phyloP scores from a whole-genome alignment of 2,888 invertebrate genomes.

The Synergus gifuensis region DNA sequence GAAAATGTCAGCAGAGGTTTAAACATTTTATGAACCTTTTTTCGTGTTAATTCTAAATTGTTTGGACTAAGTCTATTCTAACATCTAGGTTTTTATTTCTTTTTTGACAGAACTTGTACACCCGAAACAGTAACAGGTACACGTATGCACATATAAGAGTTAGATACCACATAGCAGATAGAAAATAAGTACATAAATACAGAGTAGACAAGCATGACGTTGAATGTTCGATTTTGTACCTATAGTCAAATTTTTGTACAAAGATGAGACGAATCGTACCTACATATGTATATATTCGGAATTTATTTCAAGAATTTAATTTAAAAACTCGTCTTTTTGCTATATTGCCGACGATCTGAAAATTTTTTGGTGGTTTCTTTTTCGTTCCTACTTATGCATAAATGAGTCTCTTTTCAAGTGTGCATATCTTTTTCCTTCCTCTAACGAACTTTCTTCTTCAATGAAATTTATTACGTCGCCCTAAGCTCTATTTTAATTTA shows the following conservation, averaged over 20 bases:
- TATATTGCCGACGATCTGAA: neutral
- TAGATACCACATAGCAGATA: constrained; percentile 71
- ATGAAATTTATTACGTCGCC: neutral
- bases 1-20: constrained; percentile 44
- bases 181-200: constrained; percentile 72
- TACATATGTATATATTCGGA: neutral
- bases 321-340: neutral
- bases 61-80: constrained; percentile 67
- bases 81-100: constrained; percentile 65
- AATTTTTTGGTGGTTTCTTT: neutral
- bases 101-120: constrained; percentile 61
- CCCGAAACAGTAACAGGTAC: constrained; percentile 63
- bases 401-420: neutral
- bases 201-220: constrained; percentile 70
- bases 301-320: neutral
- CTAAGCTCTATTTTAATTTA: neutral
- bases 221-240: constrained; percentile 50
- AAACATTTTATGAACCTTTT: constrained; percentile 45
- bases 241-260: constrained; percentile 41
- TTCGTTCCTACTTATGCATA: neutral
- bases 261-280: neutral
- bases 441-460: neutral
- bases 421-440: constrained; percentile 17
- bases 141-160: constrained; percentile 74
- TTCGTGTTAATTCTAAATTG: constrained; percentile 56